Conservation (phyloP, 2,888 invertebrate genomes). For the Hirtodrosophila alboralis region DNA sequence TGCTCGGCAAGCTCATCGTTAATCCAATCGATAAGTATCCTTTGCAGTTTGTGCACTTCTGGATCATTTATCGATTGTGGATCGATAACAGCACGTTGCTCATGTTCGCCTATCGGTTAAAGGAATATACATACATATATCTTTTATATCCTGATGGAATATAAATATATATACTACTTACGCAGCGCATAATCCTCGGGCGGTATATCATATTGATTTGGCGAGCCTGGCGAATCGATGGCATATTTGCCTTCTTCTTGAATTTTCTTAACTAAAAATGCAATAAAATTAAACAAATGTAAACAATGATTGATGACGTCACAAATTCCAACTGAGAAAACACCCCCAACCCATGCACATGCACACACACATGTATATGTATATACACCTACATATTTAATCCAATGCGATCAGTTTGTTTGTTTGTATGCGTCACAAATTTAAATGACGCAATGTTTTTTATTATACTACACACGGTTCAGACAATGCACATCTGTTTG, state of each 20-base stretch:
- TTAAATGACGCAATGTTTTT: constrained; percentile 68
- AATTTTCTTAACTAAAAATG: constrained; percentile 95
- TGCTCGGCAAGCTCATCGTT: constrained; percentile 98
- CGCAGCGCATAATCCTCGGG: constrained; percentile 96
- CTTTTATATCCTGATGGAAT: neutral
- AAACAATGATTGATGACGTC: constrained; percentile 65
- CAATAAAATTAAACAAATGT: constrained; percentile 41
- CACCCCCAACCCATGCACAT: constrained; percentile 10
- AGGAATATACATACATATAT: neutral
- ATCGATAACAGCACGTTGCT: constrained; percentile 98
- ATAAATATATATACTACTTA: constrained; percentile 84
- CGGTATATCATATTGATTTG: constrained; percentile 93
- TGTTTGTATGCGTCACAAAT: constrained; percentile 69
- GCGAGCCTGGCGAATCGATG: constrained; percentile 97
- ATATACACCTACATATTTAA: constrained; percentile 24
- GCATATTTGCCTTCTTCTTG: constrained; percentile 98
- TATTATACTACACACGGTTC: constrained; percentile 18
- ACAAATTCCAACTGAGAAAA: too few relatives aligned
- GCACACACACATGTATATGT: constrained; percentile 19
- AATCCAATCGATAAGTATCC: constrained; percentile 97
- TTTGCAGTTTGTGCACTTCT: constrained; percentile 92
- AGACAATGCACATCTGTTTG: constrained; percentile 57
- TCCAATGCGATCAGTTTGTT: constrained; percentile 32
- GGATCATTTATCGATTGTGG: constrained; percentile 94
- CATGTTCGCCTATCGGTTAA: constrained; percentile 92